Evolutionary conservation across 2,797 vertebrate species (phyloP), one percentile per base, ranked within the genome.

Genomic region (Catamblyrhynchus diadema): DNA sequence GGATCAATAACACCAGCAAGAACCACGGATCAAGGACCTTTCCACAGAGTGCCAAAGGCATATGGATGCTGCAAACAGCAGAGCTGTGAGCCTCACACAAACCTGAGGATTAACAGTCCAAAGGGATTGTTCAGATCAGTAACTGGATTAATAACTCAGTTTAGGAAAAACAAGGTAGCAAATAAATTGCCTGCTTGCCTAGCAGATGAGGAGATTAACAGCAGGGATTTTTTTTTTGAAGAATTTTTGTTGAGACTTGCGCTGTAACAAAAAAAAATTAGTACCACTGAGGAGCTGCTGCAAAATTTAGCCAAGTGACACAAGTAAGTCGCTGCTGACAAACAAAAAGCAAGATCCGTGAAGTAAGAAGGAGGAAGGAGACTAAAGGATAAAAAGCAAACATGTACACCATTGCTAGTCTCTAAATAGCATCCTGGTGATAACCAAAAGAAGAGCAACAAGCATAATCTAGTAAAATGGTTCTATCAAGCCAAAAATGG

Each of bases 71-170:
- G 42, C 47, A 69, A 54, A 71, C 35, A 74, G 75, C 65, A 86
- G 47, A 80, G 69, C 61, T 82, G 35, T 51, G 69, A 74, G 88
- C 81, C 79, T 85, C 65, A 54, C 32, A n/a, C 61, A 91, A 71
- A 59, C 61, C 12, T 7, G 11, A 41, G 65, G 91, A 94, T 93
- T 92, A 59, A 59, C 65, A 81, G 57, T 62, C 81, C 91, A 89
- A 93, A 93, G 39, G 75, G 92, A 95, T 93, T 92, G 84, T n/a
- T 94, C 65, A 75, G 25, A 37, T 69, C 70, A 72, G 88, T 95
- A 93, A 95, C 5, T 75, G 79, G 93, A 96, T 94, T 96, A 92
- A 87, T 89, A 94, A 94, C n/a, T 74, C 70, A 69, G 33, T 62
- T 88, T 84, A 86, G 59, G 66, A 79, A 91, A 94, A 90, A 94